Percentiles rank a stretch among this genome's conserved stretches.
Evolutionary conservation across 2,113 vertebrate genomes (phyloP).

Genomic region (Illadopsis cleaveri): DNA sequence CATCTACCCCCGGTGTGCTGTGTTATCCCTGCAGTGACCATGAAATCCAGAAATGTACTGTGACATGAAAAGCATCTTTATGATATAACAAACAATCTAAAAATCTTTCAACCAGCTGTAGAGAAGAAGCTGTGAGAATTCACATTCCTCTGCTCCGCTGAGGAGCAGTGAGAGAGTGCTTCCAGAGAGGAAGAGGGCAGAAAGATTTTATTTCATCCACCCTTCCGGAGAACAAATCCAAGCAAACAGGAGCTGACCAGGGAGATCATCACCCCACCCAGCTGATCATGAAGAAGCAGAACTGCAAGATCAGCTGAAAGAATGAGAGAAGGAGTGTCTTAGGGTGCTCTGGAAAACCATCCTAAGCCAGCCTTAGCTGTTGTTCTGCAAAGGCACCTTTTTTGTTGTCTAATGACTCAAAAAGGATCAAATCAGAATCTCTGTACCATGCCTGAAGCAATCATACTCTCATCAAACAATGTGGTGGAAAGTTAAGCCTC

Average conservation of each 20-base stretch:
- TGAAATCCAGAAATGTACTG: neutral
- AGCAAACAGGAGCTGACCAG: neutral
- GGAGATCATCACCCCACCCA: neutral
- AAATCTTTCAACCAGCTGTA: neutral
- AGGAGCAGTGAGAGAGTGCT: neutral
- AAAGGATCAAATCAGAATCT: neutral
- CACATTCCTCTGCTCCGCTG: neutral
- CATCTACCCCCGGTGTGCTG: fast-evolving
- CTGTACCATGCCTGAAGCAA: neutral
- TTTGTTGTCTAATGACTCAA: neutral
- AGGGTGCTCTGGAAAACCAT: neutral
- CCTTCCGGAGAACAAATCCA: neutral
- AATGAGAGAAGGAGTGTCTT: neutral
- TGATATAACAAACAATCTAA: neutral
- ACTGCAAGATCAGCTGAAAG: neutral
- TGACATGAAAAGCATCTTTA: neutral
- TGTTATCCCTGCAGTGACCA: neutral
- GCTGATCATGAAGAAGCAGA: neutral
- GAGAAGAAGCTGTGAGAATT: neutral
- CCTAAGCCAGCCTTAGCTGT: neutral
- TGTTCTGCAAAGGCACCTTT: neutral
- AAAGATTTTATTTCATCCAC: neutral
- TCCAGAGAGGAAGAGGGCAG: neutral
- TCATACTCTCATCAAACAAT: neutral
- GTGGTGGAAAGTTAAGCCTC: neutral